Base-by-base conservation (phyloP, 1,140 invertebrate species). In the Bombus sibiricus region DNA sequence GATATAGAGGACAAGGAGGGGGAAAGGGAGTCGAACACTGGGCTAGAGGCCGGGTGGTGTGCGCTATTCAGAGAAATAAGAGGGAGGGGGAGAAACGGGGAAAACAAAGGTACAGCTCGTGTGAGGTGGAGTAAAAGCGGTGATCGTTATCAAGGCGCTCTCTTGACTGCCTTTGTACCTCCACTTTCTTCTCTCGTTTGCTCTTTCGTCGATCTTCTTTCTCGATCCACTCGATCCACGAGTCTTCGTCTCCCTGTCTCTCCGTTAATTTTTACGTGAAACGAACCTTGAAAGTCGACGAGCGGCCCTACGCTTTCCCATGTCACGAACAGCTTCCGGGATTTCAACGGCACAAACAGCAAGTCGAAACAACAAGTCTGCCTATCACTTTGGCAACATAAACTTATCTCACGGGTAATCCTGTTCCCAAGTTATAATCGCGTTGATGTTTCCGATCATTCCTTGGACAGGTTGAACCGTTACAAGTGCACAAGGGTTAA, bases 101-200 rank as follows among this genome's bases (percentile, higher is more conserved):
- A 57, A 81, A 84, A 84, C 74, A 74, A 80, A 80, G 64, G 78
- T 80, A 80, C 66, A 69, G 64, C 43, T 80, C 78, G 77, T 80
- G 77, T 28, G 77, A 79, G 53, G 32, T 25, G 4, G n/a, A 37
- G 78, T 80, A 80, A 69, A 77, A 84, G 76, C 66, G 39, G 5
- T 25, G 75, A 84, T 84, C 75, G 75, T 79, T 84, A 79, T 84
- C 66, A 76, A 59, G 25, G 2, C 15, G 18, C 64, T 15, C 28
- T 8, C 64, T 22, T 15, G 13, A 2, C 15, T 39, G 15, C 41
- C 82, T 84, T 78, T 68, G 37, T 25, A 22, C 32, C 43, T 9
- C 15, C 32, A 37, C 43, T 69, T 80, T 53, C 78, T 69, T 80
- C 43, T 18, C 75, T 77, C 22, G 22, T 41, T 59, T 6, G 18